These are phyloP conservation scores for Narcine bancroftii DNA, from an alignment of 2,113 vertebrate species.

Conservation along the genomic window DNA sequence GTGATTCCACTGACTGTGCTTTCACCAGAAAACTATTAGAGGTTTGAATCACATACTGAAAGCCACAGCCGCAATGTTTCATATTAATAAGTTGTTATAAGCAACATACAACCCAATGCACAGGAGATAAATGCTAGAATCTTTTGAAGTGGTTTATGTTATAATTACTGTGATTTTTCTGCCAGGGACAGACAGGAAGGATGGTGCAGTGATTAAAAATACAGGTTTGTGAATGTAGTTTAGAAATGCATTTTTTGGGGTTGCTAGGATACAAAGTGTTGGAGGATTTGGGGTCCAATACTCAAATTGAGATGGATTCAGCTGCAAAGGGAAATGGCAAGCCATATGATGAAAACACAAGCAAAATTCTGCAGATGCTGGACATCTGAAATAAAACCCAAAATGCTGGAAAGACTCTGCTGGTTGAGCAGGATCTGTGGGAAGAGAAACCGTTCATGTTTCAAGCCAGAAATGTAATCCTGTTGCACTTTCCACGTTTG, in stretches of 20 bases:
- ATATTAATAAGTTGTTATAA: background rate
- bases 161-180: slow-evolving; percentile 33
- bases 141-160: background rate
- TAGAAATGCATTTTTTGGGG: slow-evolving; percentile 25
- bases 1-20: background rate
- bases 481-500: no score
- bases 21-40: background rate
- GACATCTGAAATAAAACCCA: no score
- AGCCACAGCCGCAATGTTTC: background rate
- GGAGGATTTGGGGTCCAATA: background rate
- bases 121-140: slow-evolving; percentile 3
- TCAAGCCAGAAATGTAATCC: no score
- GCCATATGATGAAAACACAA: background rate
- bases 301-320: background rate
- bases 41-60: background rate
- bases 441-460: no score
- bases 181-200: slow-evolving; percentile 22
- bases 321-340: background rate
- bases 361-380: no score
- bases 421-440: no score
- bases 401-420: no score
- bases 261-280: slow-evolving; percentile 21
- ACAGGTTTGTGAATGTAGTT: slow-evolving; percentile 12
- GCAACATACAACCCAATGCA: background rate
- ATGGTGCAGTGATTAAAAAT: slow-evolving; percentile 17